Evolutionary conservation across 2,113 vertebrate genomes (phyloP), one percentile per base, ranked within the genome.

Genomic region (Variabilichromis moorii): DNA sequence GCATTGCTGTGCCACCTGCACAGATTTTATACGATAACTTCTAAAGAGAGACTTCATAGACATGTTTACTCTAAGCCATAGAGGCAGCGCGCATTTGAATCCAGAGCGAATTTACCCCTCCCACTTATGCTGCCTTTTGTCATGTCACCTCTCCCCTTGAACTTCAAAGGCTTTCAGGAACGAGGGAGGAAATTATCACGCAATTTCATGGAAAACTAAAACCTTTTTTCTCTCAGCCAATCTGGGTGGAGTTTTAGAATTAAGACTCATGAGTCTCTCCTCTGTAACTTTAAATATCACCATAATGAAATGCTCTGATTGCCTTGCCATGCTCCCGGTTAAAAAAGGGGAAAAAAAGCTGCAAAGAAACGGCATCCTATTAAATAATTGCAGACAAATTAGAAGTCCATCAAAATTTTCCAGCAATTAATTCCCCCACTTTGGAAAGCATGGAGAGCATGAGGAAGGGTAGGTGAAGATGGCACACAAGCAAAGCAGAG

Each of bases 301-400:
- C 24, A 59, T 93, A 94, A 94, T 95, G 94, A 94, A 94, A 90
- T 90, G 85, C 92, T 94, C 86, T 95, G 90, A 94, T 94, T 95
- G 90, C 92, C 47, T 53, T 54, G 42, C 86, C 1, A 3, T 40
- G 85, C 92, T 90, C n/a, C 3, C 24, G 37, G 68, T 90, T 50
- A 50, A 50, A 78, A 50, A 31, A 78, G 14, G 0, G 0, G 0
- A 3, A 6, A 86, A 91, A 88, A 28, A 86, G 89, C 82, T 71
- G 71, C 86, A 81, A 54, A 68, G 85, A 83, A 93, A 92, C 16
- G 4, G 90, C 93, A 93, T 96, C 92, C 92, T 93, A 90, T 93
- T 94, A 95, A 94, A 93, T 96, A 94, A 96, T 94, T 94, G 91
- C 83, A 63, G 88, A 91, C 90, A 94, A 94, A 94, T 94, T 88